These are phyloP conservation scores for Caenorhabditis inopinata DNA, from an alignment of 1,140 invertebrate species.

Conservation along the genomic window DNA sequence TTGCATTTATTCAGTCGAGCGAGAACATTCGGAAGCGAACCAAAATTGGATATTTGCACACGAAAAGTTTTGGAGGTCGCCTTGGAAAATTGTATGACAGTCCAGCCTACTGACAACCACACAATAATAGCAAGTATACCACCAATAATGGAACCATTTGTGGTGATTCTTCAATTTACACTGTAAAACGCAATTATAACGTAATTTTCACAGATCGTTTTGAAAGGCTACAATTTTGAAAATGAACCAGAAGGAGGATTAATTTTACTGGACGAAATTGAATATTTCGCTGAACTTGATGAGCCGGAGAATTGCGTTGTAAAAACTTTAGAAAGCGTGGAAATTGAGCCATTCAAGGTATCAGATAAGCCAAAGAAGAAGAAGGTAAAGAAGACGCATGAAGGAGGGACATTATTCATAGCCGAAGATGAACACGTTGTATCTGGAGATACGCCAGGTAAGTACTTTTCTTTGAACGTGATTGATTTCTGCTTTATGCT, in stretches of 20 bases:
- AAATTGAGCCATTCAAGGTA: conserved; percentile 27
- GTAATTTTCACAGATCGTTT: conserved; percentile 47
- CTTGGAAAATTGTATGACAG: conserved; percentile 45
- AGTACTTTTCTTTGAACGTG: too few species aligned
- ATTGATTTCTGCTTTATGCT: too few species aligned
- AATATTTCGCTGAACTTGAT: conserved; percentile 46
- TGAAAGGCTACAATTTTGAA: conserved; percentile 49
- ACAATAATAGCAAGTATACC: conserved; percentile 49
- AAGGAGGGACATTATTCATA: background rate
- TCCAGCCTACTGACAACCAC: conserved; percentile 43
- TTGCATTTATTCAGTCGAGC: background rate
- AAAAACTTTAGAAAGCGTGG: background rate
- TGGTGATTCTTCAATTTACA: conserved; percentile 2
- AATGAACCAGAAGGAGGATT: conserved; percentile 50
- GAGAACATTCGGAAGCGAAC: conserved; percentile 39
- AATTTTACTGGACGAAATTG: conserved; percentile 47
- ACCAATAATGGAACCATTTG: conserved; percentile 48
- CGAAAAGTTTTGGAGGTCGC: conserved; percentile 34
- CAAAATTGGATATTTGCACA: conserved; percentile 48
- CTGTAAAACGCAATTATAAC: background rate
- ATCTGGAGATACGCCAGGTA: conserved; percentile 23
- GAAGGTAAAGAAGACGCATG: background rate
- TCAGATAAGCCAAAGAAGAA: too few species aligned
- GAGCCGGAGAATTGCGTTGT: conserved; percentile 46
- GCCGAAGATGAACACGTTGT: conserved; percentile 18